A percentile compares a stretch with the other conserved stretches of the same genome.
Evolutionary conservation across 2,888 invertebrate genomes (phyloP).

Genomic region (Rhabditoides inermis): DNA sequence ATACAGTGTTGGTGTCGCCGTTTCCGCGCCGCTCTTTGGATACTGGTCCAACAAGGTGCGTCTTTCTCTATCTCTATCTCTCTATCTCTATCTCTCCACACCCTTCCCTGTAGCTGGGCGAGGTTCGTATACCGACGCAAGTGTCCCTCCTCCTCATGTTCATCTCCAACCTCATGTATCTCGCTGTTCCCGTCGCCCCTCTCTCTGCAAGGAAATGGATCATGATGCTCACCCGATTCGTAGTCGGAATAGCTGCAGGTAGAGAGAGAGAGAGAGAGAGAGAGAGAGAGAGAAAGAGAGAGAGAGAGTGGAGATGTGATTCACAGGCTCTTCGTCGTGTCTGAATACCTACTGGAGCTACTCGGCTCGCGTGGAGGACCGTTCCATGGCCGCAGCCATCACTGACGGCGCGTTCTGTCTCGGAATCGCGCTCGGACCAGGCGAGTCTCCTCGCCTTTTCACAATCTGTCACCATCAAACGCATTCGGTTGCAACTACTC

Average conservation of each 20-base stretch:
- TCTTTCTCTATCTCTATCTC: background rate
- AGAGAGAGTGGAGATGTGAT: background rate
- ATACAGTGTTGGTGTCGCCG: constrained; percentile 19
- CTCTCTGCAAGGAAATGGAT: background rate
- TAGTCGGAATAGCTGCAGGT: constrained; percentile 9
- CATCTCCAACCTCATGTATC: constrained; percentile 6
- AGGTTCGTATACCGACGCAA: constrained; percentile 7
- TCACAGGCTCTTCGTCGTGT: background rate
- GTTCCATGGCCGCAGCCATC: constrained; percentile 13
- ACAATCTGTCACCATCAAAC: background rate
- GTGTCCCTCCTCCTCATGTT: constrained; percentile 9
- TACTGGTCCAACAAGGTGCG: constrained; percentile 11
- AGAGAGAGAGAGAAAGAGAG: background rate
- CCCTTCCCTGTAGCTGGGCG: constrained; percentile 6
- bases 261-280: background rate
- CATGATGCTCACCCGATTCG: constrained; percentile 6
- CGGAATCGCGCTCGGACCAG: constrained; percentile 14
- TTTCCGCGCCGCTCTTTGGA: constrained; percentile 23
- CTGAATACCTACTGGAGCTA: constrained; percentile 20
- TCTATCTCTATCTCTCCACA: background rate
- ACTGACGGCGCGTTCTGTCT: constrained; percentile 16
- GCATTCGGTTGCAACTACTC: background rate
- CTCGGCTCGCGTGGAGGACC: constrained; percentile 10
- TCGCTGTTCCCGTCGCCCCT: constrained; percentile 1
- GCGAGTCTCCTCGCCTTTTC: constrained; percentile 5